Base-by-base conservation (phyloP, 2,113 vertebrate genomes). In the Actinemys pallida region DNA sequence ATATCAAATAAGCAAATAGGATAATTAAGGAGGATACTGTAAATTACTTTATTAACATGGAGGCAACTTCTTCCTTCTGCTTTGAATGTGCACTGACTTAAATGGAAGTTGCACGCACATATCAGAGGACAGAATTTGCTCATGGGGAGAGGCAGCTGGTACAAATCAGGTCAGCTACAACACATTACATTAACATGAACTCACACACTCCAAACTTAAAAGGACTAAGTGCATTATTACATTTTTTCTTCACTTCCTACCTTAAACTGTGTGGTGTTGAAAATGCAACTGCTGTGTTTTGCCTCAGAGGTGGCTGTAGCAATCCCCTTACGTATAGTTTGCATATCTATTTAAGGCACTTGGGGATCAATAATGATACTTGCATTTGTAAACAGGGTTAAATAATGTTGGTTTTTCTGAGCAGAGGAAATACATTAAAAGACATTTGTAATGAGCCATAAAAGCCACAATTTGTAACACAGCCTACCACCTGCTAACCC, bases 151-250 rank as follows among this genome's bases (percentile, higher is more conserved):
- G 54, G 31, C 22, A 31, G 27, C 83, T 47, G 78, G 35, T 79
- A 50, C 47, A 11, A 2, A 4, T 29, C 47, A 87, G 84, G 45
- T 87, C 22, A 72, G 80, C 53, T n/a, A 29, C 39, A 29, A 6
- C 39, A 76, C 1, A 0, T 31, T 59, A 8, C 50, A 39, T 52
- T 0, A 0, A 17, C 45, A 79, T 45, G 31, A 59, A 1, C 27
- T 65, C 16, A 20, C 31, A 42, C 0, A 1, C 35, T 78, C 5
- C 42, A 22, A 81, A n/a, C n/a, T 3, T 69, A 25, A 2, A 20
- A 20, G 54, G 27, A 24, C 13, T 0, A 4, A 83, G 52, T 69
- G 82, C 84, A 69, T 20, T 69, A 8, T 5, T 59, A 79, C 54
- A 93, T 24, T 81, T 19, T 19, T 57, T 81, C 81, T 47, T 54